Base-by-base conservation (phyloP, 2,888 invertebrate genomes). In the Hermaeophaga mercurialis region DNA sequence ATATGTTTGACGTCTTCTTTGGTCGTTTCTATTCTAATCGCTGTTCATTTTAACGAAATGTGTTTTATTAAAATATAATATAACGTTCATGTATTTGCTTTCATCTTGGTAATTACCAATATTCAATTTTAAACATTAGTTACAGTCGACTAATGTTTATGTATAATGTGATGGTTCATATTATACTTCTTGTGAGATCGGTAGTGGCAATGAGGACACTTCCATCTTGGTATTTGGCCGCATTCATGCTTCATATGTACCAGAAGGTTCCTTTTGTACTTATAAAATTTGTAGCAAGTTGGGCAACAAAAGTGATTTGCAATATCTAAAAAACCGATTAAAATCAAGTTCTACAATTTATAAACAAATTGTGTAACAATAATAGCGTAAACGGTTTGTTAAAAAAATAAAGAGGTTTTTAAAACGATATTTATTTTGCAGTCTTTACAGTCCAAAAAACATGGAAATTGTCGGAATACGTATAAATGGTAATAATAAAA, bases 221-320 rank as follows among this genome's bases (percentile, higher is more conserved):
- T 75, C 61, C 81, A 80, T 34, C 78, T 79, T 0, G 84, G 82
- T 61, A 78, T 78, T 58, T 81, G 79, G 45, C 85, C 84, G 65
- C 85, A 85, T 64, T 85, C 84, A 11, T 24, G 11, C n/a, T 52
- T 58, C 3, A 46, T 26, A 24, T 65, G 65, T 7, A 46, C 28
- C 64, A 81, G 78, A 59, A 80, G 79, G 59, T 82, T 68, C 63
- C 83, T 84, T 6, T 82, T 79, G 57, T 80, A 80, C 47, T 63
- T 63, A 38, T 61, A 64, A 33, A 8, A 18, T 38, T 58, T 66
- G 8, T 55, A 54, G 38, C 66, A 66, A 26, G 11, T 47, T 24
- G 52, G 15, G 19, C 56, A 56, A 31, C 11, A 31, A 22, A 22
- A 22, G 33, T 1, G 11, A 14, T 15, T 24, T 6, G 24, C 11